Percentiles rank a stretch among this genome's conserved stretches.
Conservation (phyloP, 2,888 invertebrate species). For the Asteroscopus sphinx region DNA sequence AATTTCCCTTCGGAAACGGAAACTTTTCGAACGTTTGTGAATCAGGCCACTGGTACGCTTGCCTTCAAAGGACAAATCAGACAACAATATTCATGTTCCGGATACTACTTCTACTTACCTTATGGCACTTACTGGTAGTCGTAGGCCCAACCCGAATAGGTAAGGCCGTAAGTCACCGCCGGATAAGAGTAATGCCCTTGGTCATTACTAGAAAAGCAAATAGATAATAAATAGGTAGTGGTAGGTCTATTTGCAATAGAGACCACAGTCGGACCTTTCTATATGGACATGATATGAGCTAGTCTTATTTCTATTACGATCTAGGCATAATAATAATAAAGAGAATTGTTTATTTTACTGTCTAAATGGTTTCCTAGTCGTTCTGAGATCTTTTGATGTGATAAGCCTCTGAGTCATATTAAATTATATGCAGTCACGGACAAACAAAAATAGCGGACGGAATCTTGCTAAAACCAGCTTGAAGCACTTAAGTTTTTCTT, state of each 20-base stretch:
- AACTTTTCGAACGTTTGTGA: too few species aligned
- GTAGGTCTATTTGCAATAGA: conserved; percentile 7
- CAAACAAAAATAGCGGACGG: too few species aligned
- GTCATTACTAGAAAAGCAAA: conserved; percentile 8
- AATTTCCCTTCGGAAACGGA: too few species aligned
- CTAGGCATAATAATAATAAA: not conserved
- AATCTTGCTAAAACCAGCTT: too few species aligned
- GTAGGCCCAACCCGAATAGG: not conserved
- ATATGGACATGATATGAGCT: conserved; percentile 10
- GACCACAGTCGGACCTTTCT: conserved; percentile 15
- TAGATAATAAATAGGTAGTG: not conserved
- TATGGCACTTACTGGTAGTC: not conserved
- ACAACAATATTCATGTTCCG: not conserved
- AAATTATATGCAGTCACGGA: too few species aligned
- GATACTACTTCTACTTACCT: not conserved
- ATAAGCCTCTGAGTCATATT: conserved; percentile 29
- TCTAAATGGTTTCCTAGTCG: conserved; percentile 24
- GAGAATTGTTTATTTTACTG: conserved; percentile 22
- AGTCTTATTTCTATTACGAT: conserved; percentile 5
- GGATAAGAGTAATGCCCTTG: not conserved
- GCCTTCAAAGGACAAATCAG: not conserved
- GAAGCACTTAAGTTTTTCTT: too few species aligned
- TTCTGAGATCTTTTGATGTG: conserved; percentile 27
- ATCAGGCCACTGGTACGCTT: too few species aligned
- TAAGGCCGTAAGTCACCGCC: too few species aligned